Base-by-base conservation (phyloP, 1,140 invertebrate genomes). In the Meloidogyne exigua region DNA sequence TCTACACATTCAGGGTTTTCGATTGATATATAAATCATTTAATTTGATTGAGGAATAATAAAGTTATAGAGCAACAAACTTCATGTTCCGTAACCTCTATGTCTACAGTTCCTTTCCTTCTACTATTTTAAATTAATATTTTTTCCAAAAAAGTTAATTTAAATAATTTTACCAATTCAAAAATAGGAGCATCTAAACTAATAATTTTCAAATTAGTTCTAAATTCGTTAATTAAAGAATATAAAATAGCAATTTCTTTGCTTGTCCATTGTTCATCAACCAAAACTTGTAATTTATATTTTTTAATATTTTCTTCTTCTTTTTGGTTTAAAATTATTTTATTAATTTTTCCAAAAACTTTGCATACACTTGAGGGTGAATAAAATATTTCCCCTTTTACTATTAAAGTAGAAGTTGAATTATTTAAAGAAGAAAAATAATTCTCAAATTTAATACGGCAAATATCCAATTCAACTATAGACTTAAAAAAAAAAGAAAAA, bases 181-280 rank as follows among this genome's bases (percentile, higher is more conserved):
- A 73, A 65, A 84, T 84, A 21, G 83, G 85, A 26, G 83, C 85
- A 67, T 84, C 83, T 11, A 84, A 42, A 42, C 42, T 65, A 62
- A 87, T 80, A 36, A 71, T 42, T 25, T 68, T 26, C 7, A 87
- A 63, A 49, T 49, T 49, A 3, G 36, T 32, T 7, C 83, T 84
- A 70, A 84, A 84, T 28, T 80, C 68, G 15, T 57, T 75, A 23
- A 84, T 72, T n/a, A 76, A 44, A 28, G 57, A 71, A 23, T 79
- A 76, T 12, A 84, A 81, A 11, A 85, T 65, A 15, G 44, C n/a
- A 23, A 87, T 77, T 28, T 84, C 83, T 15, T 72, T 75, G n/a
- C 75, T 76, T 15, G 78, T 87, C 83, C 83, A 84, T 13, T 66
- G 49, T n/a, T 81, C 81, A 39, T 81, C 80, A 10, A 81, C 80